Base-by-base conservation (phyloP, 2,797 vertebrate species). In the Balearica regulorum region DNA sequence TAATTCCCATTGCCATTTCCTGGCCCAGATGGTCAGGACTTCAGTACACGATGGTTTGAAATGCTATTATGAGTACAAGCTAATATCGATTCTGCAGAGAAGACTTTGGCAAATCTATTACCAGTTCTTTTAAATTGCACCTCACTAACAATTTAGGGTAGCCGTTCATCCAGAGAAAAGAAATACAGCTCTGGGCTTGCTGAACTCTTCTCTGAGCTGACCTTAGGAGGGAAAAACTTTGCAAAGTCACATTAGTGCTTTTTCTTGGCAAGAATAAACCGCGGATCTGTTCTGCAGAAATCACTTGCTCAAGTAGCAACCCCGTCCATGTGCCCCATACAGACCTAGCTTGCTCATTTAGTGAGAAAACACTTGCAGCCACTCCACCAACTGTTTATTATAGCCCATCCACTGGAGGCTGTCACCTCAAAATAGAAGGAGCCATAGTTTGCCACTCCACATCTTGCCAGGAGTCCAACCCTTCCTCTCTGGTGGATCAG, bases 11-110 rank as follows among this genome's bases (percentile, higher is more conserved):
- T 88, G 71, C 92, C 83, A 76, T 88, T 97, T 92, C 61, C 89
- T 94, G 91, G 92, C 93, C 96, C 96, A 97, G 94, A 96, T 96
- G 93, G 96, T 93, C 92, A 96, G 94, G 72, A 62, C 65, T 91
- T 93, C 79, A 83, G 82, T 64, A 91, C 72, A 70, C 0, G 18
- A 81, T 65, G 69, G 87, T 79, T 92, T 95, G 87, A 95, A 95
- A 93, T 77, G 87, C 71, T 95, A 73, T 95, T 92, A 90, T 91
- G 90, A 94, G 92, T 86, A 78, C 84, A 91, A 92, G 89, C 93
- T 97, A 95, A 95, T 96, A 95, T 89, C 28, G 13, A 92, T 89
- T 97, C 92, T 94, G 87, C 90, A 91, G 86, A 93, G 88, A 69
- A 94, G 89, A 75, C 44, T 85, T 87, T 90, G 89, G 92, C 75